A percentile compares a stretch with the other conserved stretches of the same genome.
These are phyloP conservation scores for Montipora foliosa DNA, from an alignment of 64 coral and sea anemone species.

Conservation along the genomic window DNA sequence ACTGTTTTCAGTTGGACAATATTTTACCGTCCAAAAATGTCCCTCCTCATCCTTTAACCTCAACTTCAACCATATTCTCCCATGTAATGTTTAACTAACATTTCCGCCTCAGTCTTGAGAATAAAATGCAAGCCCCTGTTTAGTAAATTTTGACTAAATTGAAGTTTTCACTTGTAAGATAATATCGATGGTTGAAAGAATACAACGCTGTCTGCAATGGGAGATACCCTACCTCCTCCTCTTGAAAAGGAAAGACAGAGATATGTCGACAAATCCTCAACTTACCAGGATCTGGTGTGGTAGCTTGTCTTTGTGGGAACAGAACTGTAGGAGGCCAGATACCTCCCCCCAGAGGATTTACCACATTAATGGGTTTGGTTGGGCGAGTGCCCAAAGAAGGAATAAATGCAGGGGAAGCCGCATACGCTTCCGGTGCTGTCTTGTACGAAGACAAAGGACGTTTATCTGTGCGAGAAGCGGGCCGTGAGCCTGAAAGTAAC, in stretches of 20 bases:
- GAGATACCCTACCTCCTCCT: not conserved
- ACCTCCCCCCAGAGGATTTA: constrained; percentile 22
- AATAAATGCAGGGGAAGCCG: constrained; percentile 41
- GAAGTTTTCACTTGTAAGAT: not conserved
- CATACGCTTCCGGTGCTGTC: constrained; percentile 36
- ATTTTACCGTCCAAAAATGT: no score
- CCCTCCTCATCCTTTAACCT: no score
- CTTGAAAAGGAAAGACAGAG: no score
- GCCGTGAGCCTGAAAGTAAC: constrained; percentile 30
- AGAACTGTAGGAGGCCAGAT: constrained; percentile 57
- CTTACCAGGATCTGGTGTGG: constrained; percentile 66
- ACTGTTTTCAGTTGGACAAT: no score
- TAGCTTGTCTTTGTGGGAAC: constrained; percentile 52
- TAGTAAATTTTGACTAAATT: no score
- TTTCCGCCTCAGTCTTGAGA: no score
- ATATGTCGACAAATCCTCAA: not conserved
- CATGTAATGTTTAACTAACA: no score
- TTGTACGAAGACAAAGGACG: constrained; percentile 61
- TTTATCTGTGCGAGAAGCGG: constrained; percentile 59
- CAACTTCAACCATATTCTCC: no score
- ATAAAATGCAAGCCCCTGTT: no score
- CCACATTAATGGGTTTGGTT: constrained; percentile 24
- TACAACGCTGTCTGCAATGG: not conserved
- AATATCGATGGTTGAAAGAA: no score
- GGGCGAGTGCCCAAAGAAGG: constrained; percentile 32